Evolutionary conservation across 2,113 vertebrate species (phyloP), one percentile per base, ranked within the genome.

Genomic region (Lagopus muta): DNA sequence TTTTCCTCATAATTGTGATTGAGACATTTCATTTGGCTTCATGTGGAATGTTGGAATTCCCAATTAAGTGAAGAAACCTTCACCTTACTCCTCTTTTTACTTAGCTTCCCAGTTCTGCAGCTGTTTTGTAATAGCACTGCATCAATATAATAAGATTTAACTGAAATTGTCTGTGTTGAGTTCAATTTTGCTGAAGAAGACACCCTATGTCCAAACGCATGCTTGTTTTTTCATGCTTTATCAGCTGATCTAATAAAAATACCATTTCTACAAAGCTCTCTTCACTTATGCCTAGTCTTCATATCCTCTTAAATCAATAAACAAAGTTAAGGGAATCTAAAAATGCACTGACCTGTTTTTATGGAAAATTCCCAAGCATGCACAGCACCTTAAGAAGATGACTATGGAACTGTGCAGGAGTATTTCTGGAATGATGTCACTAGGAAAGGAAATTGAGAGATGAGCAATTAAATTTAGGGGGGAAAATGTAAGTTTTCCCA

Each of bases 171-270:
- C 22, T 74, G 28, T 55, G 92, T 67, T 81, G 91, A 89, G 88
- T 88, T 88, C 75, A 73, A 88, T 95, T 96, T 88, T 94, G 92
- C 95, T 94, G 95, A 96, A 96, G 79, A 86, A 94, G 82, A 76
- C 69, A 93, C 28, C 27, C 47, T 81, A 42, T 71, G 55, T 72
- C 71, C 82, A 90, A 95, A 95, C 86, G 42, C 28, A 43, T 43
- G 7, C 18, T 93, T 83, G 72, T 88, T 83, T 93, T 83, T 94
- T 77, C 69, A 74, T 83, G 93, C 92, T 93, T 65, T 92, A 92
- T 95, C 95, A 96, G 96, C 95, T 95, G 90, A 96, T 95, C 90
- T 94, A 95, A 95, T 96, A 96, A 96, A 96, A 80, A 61, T 75
- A 81, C 86, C 25, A 54, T 94, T 96, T 90, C 92, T 90, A 77